Evolutionary conservation across 1,140 invertebrate genomes (phyloP).

Genomic region (Monochamus saltuarius): DNA sequence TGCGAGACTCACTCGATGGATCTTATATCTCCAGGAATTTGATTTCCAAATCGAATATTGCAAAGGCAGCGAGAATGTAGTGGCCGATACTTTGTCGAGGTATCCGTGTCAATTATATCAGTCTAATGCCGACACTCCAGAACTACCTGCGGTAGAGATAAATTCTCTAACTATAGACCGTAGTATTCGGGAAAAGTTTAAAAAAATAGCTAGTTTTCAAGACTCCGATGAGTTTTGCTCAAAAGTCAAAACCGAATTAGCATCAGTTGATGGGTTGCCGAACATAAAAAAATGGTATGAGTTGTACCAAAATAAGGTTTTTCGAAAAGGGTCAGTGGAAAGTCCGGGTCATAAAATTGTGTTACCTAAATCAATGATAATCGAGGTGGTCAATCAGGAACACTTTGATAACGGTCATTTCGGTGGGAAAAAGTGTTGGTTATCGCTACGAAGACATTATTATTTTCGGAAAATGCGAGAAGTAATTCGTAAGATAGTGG

Average conservation of each 20-base stretch:
- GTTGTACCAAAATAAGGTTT: neutral
- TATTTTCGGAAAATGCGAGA: slow-evolving; percentile 3
- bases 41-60: neutral
- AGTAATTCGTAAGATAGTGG: neutral
- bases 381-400: neutral
- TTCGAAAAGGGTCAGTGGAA: slow-evolving; percentile 11
- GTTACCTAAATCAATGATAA: neutral
- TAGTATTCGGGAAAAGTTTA: neutral
- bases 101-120: neutral
- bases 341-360: too few species aligned
- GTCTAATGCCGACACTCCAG: too few species aligned
- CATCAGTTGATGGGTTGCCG: neutral
- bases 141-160: neutral
- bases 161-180: neutral
- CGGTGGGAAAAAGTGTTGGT: neutral
- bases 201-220: neutral
- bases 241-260: neutral
- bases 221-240: neutral
- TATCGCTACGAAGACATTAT: neutral
- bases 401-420: slow-evolving; percentile 11
- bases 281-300: neutral
- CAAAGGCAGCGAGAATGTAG: slow-evolving; percentile 1
- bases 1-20: neutral
- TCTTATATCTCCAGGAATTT: neutral
- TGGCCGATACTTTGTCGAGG: slow-evolving; percentile 18